Evolutionary conservation across 2,888 invertebrate species (phyloP), one percentile per base, ranked within the genome.

Genomic region (Rhagophthalmus giganteus): DNA sequence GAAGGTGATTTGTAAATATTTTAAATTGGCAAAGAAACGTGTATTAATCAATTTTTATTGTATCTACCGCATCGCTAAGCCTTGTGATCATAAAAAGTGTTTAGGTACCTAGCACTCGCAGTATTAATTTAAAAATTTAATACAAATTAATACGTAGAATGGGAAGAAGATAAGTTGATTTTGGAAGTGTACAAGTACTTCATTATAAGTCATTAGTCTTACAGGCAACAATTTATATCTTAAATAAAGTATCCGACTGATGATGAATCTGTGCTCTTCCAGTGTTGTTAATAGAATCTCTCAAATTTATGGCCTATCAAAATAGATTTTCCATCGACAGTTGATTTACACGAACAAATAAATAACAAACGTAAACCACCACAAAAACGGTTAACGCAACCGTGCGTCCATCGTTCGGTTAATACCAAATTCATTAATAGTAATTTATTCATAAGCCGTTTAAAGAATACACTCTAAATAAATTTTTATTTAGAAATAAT

Each of bases 401-500:
- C n/a, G n/a, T n/a, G n/a, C n/a, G n/a, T n/a, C n/a, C n/a, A n/a
- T n/a, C n/a, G n/a, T n/a, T n/a, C n/a, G 7, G 20, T 20, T 5
- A 20, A 20, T 5, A 7, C 20, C 20, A 20, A 15, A 20, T 2
- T 20, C 24, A 34, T 16, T 45, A 28, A 45, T 37, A 35, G 30
- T 45, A 45, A 45, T 45, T 30, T 45, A 45, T 45, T 2, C 45
- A 45, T 9, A 31, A 37, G 15, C 27, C 35, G 31, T 9, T 33
- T 33, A 40, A 49, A 37, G 42, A 31, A 31, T 27, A 20, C 14
- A 31, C 24, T 25, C 30, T 11, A 38, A 38, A 38, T 39, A 40
- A 45, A 46, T 53, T 47, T 46, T 47, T 53, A 47, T 53, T 49
- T 39, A 35, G 57, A 61, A 61, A 63, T 64, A 64, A 65, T 64